These are phyloP conservation scores for Hirtodrosophila cameraria DNA, from an alignment of 2,888 invertebrate species.

Conservation along the genomic window DNA sequence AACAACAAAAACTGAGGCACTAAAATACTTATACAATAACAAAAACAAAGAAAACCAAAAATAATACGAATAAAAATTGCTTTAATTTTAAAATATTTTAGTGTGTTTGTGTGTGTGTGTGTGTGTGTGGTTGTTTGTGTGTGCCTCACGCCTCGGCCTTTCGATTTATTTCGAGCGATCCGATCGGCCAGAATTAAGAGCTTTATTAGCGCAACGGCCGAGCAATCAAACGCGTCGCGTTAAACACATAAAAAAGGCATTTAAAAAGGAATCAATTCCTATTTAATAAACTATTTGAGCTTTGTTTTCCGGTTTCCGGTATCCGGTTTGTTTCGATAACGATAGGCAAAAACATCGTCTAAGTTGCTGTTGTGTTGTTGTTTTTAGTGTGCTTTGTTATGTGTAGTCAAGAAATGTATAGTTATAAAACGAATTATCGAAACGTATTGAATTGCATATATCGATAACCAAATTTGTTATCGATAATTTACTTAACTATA, in stretches of 20 bases:
- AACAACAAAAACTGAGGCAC: conserved; percentile 21
- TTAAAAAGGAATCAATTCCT: conserved; percentile 26
- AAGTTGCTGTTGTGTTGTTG: neutral
- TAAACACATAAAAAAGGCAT: conserved; percentile 19
- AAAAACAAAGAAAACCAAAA: conserved; percentile 66
- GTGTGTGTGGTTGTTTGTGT: conserved; percentile 20
- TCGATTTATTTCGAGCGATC: conserved; percentile 81
- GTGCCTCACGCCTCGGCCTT: conserved; percentile 46
- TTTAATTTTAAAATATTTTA: conserved; percentile 77
- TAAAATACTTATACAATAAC: conserved; percentile 68
- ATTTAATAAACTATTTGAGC: neutral
- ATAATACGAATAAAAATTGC: conserved; percentile 57
- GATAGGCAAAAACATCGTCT: neutral
- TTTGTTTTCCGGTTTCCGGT: neutral
- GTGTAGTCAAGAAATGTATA: neutral
- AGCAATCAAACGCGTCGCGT: conserved; percentile 61
- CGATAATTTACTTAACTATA: too few species aligned
- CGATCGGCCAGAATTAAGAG: conserved; percentile 71
- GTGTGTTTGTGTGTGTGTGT: conserved; percentile 38
- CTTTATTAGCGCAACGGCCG: conserved; percentile 65
- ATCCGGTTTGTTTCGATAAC: neutral
- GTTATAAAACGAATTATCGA: too few species aligned
- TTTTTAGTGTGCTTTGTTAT: neutral
- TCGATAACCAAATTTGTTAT: too few species aligned
- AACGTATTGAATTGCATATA: too few species aligned